phyloP scores from a whole-genome alignment of 2,888 invertebrate species.

The Branchipolynoe longqiensis region DNA sequence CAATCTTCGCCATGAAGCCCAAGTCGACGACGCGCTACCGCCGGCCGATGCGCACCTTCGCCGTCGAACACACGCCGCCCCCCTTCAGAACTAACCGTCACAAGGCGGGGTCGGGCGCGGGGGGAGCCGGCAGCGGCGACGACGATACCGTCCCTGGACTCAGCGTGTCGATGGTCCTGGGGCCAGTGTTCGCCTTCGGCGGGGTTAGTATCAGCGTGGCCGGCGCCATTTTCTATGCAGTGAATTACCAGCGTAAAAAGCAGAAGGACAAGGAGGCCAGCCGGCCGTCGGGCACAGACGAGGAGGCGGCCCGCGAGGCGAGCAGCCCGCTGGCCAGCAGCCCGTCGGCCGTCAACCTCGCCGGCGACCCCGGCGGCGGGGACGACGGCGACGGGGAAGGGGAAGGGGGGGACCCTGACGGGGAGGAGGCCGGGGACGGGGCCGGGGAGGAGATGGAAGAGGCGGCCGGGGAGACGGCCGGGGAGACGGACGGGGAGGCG shows the following conservation, averaged over 20 bases:
- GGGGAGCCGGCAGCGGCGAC: not conserved
- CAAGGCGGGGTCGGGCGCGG: not conserved
- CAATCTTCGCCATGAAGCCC: constrained; percentile 47
- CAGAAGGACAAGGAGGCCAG: constrained; percentile 47
- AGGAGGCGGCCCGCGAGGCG: constrained; percentile 16
- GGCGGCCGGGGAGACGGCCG: too few relatives aligned
- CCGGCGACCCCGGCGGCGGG: too few relatives aligned
- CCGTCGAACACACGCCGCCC: constrained; percentile 6
- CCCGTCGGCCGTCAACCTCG: constrained; percentile 16
- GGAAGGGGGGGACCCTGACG: too few relatives aligned
- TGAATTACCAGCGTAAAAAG: constrained; percentile 32
- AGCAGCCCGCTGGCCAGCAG: constrained; percentile 1
- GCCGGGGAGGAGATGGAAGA: too few relatives aligned
- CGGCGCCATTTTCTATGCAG: constrained; percentile 44
- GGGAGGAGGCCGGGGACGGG: too few relatives aligned
- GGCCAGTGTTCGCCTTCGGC: constrained; percentile 2
- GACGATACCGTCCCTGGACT: not conserved
- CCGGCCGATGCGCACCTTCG: constrained; percentile 34
- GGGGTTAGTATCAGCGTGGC: not conserved
- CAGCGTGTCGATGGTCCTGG: not conserved
- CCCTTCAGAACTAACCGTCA: constrained; percentile 10
- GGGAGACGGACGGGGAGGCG: too few relatives aligned
- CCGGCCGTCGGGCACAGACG: not conserved
- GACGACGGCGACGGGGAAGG: too few relatives aligned
- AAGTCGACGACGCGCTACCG: constrained; percentile 3